Conservation (phyloP, 2,888 invertebrate genomes). For the Emmelina monodactyla region DNA sequence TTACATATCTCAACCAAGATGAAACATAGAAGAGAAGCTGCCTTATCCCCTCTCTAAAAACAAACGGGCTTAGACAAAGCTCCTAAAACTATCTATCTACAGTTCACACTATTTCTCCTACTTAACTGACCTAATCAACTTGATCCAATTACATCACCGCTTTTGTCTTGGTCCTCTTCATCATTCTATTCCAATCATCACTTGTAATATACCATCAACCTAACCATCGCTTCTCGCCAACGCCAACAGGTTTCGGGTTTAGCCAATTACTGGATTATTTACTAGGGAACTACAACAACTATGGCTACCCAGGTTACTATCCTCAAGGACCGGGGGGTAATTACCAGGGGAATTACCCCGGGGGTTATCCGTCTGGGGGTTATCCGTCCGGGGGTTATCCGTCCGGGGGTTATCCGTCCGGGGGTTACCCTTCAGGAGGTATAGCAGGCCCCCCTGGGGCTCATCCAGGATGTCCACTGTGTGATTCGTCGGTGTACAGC, state of each 20-base stretch:
- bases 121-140: no score
- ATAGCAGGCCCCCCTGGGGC: slow-evolving; percentile 49
- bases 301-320: slow-evolving; percentile 21
- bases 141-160: no score
- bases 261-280: slow-evolving; percentile 58
- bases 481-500: slow-evolving; percentile 79
- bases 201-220: neutral
- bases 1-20: no score
- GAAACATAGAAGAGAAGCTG: no score
- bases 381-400: slow-evolving; percentile 20
- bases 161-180: no score
- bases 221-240: slow-evolving; percentile 22
- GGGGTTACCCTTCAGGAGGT: slow-evolving; percentile 20
- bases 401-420: slow-evolving; percentile 20
- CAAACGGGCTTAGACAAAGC: no score
- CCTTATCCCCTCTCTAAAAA: no score
- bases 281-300: slow-evolving; percentile 44
- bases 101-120: no score
- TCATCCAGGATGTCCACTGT: slow-evolving; percentile 72
- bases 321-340: slow-evolving; percentile 14
- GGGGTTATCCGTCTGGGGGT: neutral
- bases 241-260: slow-evolving; percentile 50
- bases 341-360: slow-evolving; percentile 17
- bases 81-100: no score
- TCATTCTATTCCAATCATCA: no score